Base-by-base conservation (phyloP, 2,113 vertebrate genomes). In the Percopsis transmontana region DNA sequence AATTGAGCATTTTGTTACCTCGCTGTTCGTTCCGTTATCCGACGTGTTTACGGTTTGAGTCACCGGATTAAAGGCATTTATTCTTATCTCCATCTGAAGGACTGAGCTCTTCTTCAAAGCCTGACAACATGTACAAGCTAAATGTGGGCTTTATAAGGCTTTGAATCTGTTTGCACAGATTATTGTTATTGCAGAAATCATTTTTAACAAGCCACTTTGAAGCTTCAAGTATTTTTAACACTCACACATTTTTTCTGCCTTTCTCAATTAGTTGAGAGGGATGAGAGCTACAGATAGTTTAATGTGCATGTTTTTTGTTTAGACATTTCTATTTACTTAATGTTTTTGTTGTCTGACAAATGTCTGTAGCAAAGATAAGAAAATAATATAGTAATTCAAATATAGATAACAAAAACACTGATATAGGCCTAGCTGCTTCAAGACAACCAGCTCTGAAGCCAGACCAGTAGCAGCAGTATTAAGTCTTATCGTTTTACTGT, bases 401-500 rank as follows among this genome's bases (percentile, higher is more conserved):
- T n/a, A n/a, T n/a, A n/a, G n/a, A n/a, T n/a, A n/a, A n/a, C n/a
- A n/a, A n/a, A n/a, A n/a, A n/a, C n/a, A n/a, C n/a, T n/a, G n/a
- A n/a, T n/a, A n/a, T n/a, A n/a, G n/a, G n/a, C n/a, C n/a, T n/a
- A n/a, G n/a, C n/a, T n/a, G n/a, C n/a, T n/a, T n/a, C n/a, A n/a
- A n/a, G n/a, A n/a, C 27, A 33, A 33, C 27, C 27, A 33, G 27
- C 27, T 33, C 27, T 33, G 27, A 33, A 33, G 27, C 5, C 27
- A 33, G 8, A 7, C 27, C 8, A 33, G 27, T 33, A 7, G 27
- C 27, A 33, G 27, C 8, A 33, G 27, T 62, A 1, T 48, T 6
- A 38, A 65, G 45, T 27, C 27, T 33, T 7, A 33, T 33, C 27
- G 12, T 72, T 47, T 77, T 57, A 71, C 57, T 20, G 13, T 51